Percentiles rank a stretch among this genome's conserved stretches.
Evolutionary conservation across 1,140 invertebrate species (phyloP).

Genomic region (Forficula auricularia): DNA sequence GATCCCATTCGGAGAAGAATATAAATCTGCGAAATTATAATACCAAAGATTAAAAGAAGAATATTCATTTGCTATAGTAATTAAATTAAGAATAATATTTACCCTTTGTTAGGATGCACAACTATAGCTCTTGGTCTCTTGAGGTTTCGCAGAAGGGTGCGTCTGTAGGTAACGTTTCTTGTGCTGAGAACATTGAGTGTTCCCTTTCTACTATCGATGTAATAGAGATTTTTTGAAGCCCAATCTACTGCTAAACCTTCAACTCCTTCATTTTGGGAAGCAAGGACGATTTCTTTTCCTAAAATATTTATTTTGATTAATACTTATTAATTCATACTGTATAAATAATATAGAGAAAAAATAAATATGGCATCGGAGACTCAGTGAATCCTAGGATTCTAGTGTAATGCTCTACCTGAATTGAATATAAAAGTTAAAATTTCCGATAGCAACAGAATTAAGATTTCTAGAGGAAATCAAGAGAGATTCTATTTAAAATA

Average conservation of each 20-base stretch:
- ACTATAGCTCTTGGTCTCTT: conserved; percentile 88
- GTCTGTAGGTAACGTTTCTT: conserved; percentile 60
- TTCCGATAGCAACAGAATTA: too few relatives aligned
- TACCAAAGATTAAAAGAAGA: too few relatives aligned
- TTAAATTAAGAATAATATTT: too few relatives aligned
- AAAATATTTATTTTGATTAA: conserved; percentile 9
- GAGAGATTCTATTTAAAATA: too few relatives aligned
- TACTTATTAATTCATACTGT: conserved; percentile 3
- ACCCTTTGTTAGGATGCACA: conserved; percentile 84
- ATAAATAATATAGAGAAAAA: too few relatives aligned
- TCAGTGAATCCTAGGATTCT: too few relatives aligned
- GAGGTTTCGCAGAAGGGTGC: conserved; percentile 71
- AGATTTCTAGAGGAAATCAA: too few relatives aligned
- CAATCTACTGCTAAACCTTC: conserved; percentile 94
- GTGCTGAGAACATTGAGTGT: conserved; percentile 86
- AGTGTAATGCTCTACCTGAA: too few relatives aligned
- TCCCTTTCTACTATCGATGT: conserved; percentile 90
- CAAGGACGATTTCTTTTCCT: conserved; percentile 74
- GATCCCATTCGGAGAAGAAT: conserved; percentile 92
- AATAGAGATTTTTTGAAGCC: conserved; percentile 94
- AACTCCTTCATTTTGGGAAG: conserved; percentile 92
- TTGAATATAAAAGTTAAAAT: too few relatives aligned
- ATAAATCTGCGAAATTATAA: conserved; percentile 52
- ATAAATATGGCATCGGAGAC: background rate
- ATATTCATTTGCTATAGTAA: too few relatives aligned